These are phyloP conservation scores for Zygothrica quintamaculata DNA, from an alignment of 2,888 invertebrate genomes.

Conservation along the genomic window DNA sequence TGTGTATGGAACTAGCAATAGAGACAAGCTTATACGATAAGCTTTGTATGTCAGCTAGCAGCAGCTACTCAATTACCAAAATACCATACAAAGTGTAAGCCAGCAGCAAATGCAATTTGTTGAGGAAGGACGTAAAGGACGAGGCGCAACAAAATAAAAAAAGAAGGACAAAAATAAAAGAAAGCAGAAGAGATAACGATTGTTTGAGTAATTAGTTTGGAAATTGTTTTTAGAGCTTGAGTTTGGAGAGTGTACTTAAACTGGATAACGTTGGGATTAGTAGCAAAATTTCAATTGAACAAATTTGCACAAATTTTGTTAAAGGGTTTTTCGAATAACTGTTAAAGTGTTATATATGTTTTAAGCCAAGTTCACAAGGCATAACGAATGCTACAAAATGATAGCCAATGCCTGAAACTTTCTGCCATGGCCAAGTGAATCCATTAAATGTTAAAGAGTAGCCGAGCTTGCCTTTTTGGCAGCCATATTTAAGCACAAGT, in stretches of 20 bases:
- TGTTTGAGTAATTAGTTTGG: constrained; percentile 59
- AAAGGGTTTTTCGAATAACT: constrained; percentile 1
- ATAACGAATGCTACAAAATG: constrained; percentile 19
- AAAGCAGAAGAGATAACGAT: no score
- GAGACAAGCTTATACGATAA: constrained; percentile 56
- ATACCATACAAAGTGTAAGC: constrained; percentile 29
- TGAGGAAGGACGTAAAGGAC: constrained; percentile 9
- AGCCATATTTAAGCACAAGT: constrained; percentile 43
- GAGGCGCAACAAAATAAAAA: constrained; percentile 4
- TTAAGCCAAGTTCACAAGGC: constrained; percentile 5
- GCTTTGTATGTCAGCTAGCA: constrained; percentile 28
- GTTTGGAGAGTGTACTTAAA: constrained; percentile 33
- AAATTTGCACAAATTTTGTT: no score
- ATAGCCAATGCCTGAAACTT: constrained; percentile 43
- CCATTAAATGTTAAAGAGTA: constrained; percentile 26
- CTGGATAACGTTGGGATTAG: constrained; percentile 61
- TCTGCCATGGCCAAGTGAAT: constrained; percentile 18
- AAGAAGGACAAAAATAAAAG: no score
- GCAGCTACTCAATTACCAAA: constrained; percentile 41
- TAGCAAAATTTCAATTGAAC: constrained; percentile 39
- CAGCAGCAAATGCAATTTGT: constrained; percentile 34
- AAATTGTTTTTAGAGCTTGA: constrained; percentile 25
- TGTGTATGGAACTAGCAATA: no score
- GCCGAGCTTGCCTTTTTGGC: constrained; percentile 2
- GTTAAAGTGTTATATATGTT: constrained; percentile 13